Base-by-base conservation (phyloP, 2,113 vertebrate species). In the Alexandromys fortis region DNA sequence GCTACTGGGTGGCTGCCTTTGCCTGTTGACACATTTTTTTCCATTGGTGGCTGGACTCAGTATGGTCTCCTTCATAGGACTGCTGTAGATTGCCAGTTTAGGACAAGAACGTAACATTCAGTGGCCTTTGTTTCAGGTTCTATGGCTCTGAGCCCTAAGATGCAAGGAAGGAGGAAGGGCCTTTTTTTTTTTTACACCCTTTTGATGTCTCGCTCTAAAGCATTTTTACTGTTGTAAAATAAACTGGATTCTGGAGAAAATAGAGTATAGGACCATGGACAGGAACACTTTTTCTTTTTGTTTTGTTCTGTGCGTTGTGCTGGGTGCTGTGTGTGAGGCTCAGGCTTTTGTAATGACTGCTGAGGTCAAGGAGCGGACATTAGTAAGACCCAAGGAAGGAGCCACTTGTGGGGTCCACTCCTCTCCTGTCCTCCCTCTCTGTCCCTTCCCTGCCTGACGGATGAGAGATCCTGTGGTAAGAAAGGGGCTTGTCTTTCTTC, bases 111-210 rank as follows among this genome's bases (percentile, higher is more conserved):
- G 30, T 21, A 9, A 63, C 38, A n/a, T 42, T 78, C 26, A 11
- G 2, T 12, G 79, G 17, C 67, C 26, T 73, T 63, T 7, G 75
- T 14, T 86, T 33, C 35, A 12, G 38, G 8, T 17, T 86, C 83
- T 77, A 22, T 38, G n/a, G 28, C n/a, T 24, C 9, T 42, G 88
- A 79, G 91, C 26, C 47, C 87, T 94, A 94, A 86, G 78, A 77
- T 21, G 35, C 6, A 63, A n/a, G 86, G 77, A 63, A 88, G 49
- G 49, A 70, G 38, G 85, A 70, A 86, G 9, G 30, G 49, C 58
- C 63, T 90, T 52, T 52, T 14, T 52, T 52, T 83, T 45, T 65
- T 65, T 16, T 5, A 42, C 3, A 4, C 2, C 72, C 68, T 72
- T 65, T 4, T 21, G 21, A 10, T 33, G 6, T 45, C 45, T 13